Evolutionary conservation across 1,140 invertebrate genomes (phyloP).

Genomic region (Apis laboriosa): DNA sequence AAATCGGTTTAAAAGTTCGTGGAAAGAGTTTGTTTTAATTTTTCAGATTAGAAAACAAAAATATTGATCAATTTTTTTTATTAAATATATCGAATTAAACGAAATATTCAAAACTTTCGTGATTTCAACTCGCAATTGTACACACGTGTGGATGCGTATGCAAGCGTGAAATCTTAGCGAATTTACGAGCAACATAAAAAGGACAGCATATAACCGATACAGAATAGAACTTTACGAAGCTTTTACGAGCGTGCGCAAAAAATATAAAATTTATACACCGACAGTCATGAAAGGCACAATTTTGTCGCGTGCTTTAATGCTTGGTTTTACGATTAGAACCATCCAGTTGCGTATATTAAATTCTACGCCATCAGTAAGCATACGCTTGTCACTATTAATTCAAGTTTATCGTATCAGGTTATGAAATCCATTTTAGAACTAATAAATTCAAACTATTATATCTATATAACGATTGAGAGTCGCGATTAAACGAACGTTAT

Average conservation of each 20-base stretch:
- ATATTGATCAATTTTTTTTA: background rate
- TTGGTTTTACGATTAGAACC: constrained; percentile 24
- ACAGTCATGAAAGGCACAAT: constrained; percentile 36
- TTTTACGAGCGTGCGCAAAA: constrained; percentile 31
- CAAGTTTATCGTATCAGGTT: background rate
- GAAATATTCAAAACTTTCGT: background rate
- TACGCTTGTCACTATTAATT: constrained; percentile 28
- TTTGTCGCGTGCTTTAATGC: constrained; percentile 34
- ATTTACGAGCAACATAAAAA: constrained; percentile 30
- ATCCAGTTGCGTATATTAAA: constrained; percentile 4
- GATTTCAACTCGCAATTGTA: background rate
- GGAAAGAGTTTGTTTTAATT: too few species aligned
- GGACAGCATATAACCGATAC: constrained; percentile 15
- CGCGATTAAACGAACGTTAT: background rate
- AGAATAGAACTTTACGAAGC: constrained; percentile 27
- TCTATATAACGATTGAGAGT: background rate
- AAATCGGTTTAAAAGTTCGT: too few species aligned
- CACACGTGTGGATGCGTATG: background rate
- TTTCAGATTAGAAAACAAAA: too few species aligned
- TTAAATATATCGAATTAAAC: background rate
- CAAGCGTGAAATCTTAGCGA: constrained; percentile 11
- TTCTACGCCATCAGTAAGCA: constrained; percentile 8
- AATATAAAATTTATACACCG: constrained; percentile 46
- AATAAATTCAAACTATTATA: background rate
- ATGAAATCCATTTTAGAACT: background rate